Conservation (phyloP, 23 tunicate species). For the Ascidia mentula region DNA sequence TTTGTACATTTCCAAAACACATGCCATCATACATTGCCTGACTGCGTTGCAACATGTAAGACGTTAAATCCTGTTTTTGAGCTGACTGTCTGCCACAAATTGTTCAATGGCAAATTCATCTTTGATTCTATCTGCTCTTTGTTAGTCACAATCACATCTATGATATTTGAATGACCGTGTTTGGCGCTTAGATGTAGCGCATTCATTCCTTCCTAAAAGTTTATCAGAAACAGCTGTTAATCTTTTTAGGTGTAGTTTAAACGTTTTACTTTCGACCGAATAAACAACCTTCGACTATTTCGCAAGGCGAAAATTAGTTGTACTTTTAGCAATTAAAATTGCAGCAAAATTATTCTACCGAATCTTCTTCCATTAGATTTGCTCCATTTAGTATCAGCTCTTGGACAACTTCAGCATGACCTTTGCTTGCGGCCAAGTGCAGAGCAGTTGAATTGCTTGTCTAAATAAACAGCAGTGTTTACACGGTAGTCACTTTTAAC, state of each 20-base stretch:
- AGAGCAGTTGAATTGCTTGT: slow-evolving; percentile 70
- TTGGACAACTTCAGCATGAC: slow-evolving; percentile 75
- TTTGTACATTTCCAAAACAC: background rate
- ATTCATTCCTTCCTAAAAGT: slow-evolving; percentile 85
- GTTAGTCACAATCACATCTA: slow-evolving; percentile 52
- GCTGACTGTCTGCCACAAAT: slow-evolving; percentile 64
- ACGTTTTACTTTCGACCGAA: too few species aligned
- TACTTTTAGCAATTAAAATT: too few species aligned
- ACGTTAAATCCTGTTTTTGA: slow-evolving; percentile 83
- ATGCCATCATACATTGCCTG: slow-evolving; percentile 54
- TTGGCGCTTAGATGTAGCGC: slow-evolving; percentile 82
- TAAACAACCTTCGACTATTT: too few species aligned
- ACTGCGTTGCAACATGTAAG: slow-evolving; percentile 77
- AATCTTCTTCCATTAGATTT: slow-evolving; percentile 71
- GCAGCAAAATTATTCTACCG: slow-evolving; percentile 34
- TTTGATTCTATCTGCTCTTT: slow-evolving; percentile 23
- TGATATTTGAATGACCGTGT: slow-evolving; percentile 73
- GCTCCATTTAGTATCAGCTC: slow-evolving; percentile 76
- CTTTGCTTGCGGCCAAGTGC: slow-evolving; percentile 78
- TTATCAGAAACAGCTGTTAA: too few species aligned
- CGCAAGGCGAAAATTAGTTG: too few species aligned
- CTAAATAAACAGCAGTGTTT: slow-evolving; percentile 16
- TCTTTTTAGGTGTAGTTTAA: too few species aligned
- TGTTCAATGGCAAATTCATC: slow-evolving; percentile 14
- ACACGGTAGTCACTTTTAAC: too few species aligned